These are phyloP conservation scores for Puma concolor DNA, from an alignment of 2,113 vertebrate genomes.

Conservation along the genomic window DNA sequence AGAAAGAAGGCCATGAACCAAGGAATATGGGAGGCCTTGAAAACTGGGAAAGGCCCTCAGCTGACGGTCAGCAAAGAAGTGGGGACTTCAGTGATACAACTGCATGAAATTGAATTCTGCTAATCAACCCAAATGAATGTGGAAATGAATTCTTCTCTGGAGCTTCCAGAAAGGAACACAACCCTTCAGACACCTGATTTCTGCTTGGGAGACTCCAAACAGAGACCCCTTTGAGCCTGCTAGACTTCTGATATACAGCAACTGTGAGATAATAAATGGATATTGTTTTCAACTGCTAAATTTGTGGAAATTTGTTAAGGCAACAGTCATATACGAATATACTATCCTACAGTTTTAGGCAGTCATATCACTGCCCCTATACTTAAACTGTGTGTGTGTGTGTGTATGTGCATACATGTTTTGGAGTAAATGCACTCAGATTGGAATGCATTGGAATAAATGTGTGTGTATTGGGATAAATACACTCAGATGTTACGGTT, in stretches of 20 bases:
- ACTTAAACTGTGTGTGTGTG: background rate
- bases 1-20: background rate
- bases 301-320: background rate
- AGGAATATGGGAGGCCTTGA: background rate
- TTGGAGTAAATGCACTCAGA: background rate
- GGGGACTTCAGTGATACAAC: accelerated
- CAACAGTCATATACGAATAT: background rate
- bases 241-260: background rate
- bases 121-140: background rate
- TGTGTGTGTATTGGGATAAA: background rate
- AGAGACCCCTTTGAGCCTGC: background rate
- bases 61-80: background rate
- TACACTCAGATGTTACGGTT: accelerated
- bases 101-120: background rate
- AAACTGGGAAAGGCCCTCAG: background rate
- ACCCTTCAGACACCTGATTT: background rate
- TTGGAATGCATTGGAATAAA: no score
- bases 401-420: background rate
- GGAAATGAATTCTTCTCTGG: background rate
- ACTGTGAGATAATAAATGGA: background rate
- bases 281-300: background rate
- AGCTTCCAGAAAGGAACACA: background rate
- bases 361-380: background rate
- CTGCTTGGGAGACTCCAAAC: background rate
- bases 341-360: background rate